Conservation (phyloP, 2,113 vertebrate species). For the Scomber japonicus region DNA sequence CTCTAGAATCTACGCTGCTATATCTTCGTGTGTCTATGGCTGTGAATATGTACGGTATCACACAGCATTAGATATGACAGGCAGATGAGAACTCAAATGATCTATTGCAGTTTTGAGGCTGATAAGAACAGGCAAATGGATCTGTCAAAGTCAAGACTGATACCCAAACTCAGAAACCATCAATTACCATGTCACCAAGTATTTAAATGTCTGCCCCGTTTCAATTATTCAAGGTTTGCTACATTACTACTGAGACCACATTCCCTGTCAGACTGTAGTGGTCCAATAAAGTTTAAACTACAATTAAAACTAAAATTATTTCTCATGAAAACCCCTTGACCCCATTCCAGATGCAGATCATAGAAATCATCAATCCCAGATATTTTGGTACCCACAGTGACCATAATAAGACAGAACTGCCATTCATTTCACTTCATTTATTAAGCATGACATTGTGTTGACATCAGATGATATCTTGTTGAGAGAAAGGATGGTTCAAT, state of each 20-base stretch:
- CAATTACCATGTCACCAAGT: constrained; percentile 16
- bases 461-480: too few relatives aligned
- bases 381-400: too few relatives aligned
- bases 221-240: neutral
- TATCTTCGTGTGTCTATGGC: neutral
- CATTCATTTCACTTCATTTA: too few relatives aligned
- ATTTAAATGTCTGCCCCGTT: constrained; percentile 9
- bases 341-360: too few relatives aligned
- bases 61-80: constrained; percentile 4
- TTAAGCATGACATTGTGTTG: too few relatives aligned
- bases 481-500: too few relatives aligned
- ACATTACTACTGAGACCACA: neutral
- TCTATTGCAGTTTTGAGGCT: constrained; percentile 10
- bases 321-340: too few relatives aligned
- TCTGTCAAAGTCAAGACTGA: constrained; percentile 39
- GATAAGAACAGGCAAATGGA: constrained; percentile 12
- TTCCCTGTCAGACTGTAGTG: neutral
- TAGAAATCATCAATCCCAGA: too few relatives aligned
- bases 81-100: constrained; percentile 20
- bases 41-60: too few relatives aligned
- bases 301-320: too few relatives aligned
- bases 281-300: too few relatives aligned
- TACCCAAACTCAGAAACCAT: constrained; percentile 6
- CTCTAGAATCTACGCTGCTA: neutral
- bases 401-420: too few relatives aligned